phyloP scores from a whole-genome alignment of 2,888 invertebrate species.

The Parnassius mnemosyne region DNA sequence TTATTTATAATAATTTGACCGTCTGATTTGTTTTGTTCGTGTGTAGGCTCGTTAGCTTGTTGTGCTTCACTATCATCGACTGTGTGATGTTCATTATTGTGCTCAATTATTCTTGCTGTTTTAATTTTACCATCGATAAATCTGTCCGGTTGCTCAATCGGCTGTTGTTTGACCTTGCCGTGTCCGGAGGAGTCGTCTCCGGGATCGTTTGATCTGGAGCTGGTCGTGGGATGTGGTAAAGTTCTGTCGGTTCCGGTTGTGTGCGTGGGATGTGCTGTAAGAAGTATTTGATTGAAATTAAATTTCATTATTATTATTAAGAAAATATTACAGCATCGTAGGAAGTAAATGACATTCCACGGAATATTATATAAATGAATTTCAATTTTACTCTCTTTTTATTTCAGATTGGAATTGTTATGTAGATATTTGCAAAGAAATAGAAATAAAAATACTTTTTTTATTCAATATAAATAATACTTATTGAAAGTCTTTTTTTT shows the following conservation, averaged over 20 bases:
- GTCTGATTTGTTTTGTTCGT: constrained; percentile 1
- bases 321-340: too few relatives aligned
- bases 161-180: constrained; percentile 49
- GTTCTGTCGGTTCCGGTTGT: constrained; percentile 58
- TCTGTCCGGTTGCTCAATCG: constrained; percentile 33
- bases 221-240: constrained; percentile 56
- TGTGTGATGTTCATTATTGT: constrained; percentile 38
- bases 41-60: constrained; percentile 1
- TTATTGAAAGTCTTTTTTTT: too few relatives aligned
- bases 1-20: constrained; percentile 2
- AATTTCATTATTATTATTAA: too few relatives aligned
- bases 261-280: constrained; percentile 75
- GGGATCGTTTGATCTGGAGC: constrained; percentile 65
- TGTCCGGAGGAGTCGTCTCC: constrained; percentile 67
- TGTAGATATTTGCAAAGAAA: too few relatives aligned
- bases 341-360: too few relatives aligned
- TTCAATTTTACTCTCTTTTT: too few relatives aligned
- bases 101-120: constrained; percentile 45
- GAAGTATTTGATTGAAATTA: neutral
- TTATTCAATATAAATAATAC: too few relatives aligned
- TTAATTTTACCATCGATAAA: constrained; percentile 40
- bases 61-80: neutral
- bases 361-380: too few relatives aligned
- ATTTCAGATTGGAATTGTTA: too few relatives aligned
- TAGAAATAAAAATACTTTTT: too few relatives aligned